A percentile compares a stretch with the other conserved stretches of the same genome.
phyloP scores from a whole-genome alignment of 2,888 invertebrate genomes.

The Xanthorhoe spadicearia region DNA sequence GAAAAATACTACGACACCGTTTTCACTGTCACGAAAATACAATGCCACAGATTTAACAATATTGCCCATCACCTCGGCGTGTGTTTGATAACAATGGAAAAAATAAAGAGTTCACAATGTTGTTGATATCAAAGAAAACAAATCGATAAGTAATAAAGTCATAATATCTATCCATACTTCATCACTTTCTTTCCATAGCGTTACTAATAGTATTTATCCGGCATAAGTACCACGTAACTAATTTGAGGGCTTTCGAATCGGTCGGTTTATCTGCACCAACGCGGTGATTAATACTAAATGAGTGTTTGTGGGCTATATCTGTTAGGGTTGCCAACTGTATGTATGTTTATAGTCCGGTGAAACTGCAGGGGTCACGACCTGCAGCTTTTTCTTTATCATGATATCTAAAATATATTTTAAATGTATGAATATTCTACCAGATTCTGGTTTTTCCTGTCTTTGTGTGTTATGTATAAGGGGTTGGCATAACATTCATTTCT shows the following conservation, averaged over 20 bases:
- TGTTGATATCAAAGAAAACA: neutral
- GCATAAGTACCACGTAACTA: conserved; percentile 34
- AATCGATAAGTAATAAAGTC: conserved; percentile 7
- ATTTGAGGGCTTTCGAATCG: conserved; percentile 50
- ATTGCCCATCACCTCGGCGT: too few species aligned
- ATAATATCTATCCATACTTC: conserved; percentile 14
- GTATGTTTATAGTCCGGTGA: neutral
- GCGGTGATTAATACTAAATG: conserved; percentile 54
- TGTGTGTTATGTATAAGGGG: too few species aligned
- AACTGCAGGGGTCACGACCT: too few species aligned
- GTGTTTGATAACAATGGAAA: neutral
- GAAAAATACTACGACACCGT: too few species aligned
- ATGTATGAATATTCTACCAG: too few species aligned
- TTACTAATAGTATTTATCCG: conserved; percentile 29
- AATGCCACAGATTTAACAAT: too few species aligned
- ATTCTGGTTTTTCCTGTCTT: too few species aligned
- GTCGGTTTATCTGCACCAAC: conserved; percentile 53
- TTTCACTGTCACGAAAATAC: too few species aligned
- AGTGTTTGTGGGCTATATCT: conserved; percentile 51
- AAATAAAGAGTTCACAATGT: neutral
- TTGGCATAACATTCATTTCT: too few species aligned
- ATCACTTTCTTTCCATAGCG: conserved; percentile 23
- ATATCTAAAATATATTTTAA: too few species aligned
- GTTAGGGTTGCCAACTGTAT: conserved; percentile 36
- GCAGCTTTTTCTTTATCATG: too few species aligned